A percentile compares a stretch with the other conserved stretches of the same genome.
These are phyloP conservation scores for Diaphora mendica DNA, from an alignment of 2,888 invertebrate species.

Conservation along the genomic window DNA sequence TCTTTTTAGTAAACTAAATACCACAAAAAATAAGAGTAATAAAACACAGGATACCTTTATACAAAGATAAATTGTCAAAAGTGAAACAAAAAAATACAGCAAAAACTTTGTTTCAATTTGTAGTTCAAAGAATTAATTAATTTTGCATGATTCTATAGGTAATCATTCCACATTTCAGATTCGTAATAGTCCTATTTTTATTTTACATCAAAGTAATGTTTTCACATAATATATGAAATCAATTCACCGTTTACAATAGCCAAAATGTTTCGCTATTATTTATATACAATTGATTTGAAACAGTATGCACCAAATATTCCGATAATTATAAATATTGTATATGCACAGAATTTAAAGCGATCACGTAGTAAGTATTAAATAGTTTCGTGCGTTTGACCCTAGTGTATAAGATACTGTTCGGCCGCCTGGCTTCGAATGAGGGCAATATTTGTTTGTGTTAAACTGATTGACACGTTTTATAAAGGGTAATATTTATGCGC, in stretches of 20 bases:
- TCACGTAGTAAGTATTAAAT: too few species aligned
- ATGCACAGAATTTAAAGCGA: too few species aligned
- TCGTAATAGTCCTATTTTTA: not conserved
- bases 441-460: too few species aligned
- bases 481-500: too few species aligned
- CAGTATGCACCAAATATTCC: not conserved
- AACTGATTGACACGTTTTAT: too few species aligned
- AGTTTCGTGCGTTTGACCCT: not conserved
- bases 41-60: not conserved
- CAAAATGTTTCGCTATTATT: not conserved
- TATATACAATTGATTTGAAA: not conserved
- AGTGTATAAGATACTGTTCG: not conserved
- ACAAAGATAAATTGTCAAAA: not conserved
- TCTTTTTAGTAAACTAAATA: not conserved
- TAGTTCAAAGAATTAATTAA: not conserved
- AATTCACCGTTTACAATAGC: not conserved
- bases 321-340: not conserved
- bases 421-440: too few species aligned
- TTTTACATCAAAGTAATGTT: conserved; percentile 13
- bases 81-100: not conserved
- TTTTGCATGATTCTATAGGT: not conserved
- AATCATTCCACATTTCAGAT: not conserved
- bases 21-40: not conserved
- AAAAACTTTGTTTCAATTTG: not conserved
- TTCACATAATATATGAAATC: conserved; percentile 14